Evolutionary conservation across 2,888 invertebrate genomes (phyloP), one percentile per base, ranked within the genome.

Genomic region (Phytoseiulus persimilis): DNA sequence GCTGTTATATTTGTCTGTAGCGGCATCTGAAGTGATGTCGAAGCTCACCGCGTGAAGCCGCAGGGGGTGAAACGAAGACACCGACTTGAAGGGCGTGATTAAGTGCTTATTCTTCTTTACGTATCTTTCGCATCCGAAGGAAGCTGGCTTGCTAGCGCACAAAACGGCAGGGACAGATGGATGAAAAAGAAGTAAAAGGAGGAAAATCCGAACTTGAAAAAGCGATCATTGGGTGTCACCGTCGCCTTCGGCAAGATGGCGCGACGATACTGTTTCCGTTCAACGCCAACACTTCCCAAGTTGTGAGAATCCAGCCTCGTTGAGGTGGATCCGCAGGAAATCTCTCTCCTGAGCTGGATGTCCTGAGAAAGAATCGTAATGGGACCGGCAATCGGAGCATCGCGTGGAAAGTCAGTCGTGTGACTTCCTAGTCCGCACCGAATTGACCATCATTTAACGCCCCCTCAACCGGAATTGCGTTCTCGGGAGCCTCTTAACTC

Each of bases 31-130:
- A 65, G 65, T 65, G 65, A 65, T 65, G 65, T 65, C 65, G 65
- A 65, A 65, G 65, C 65, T 65, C 65, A 23, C 65, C 65, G 65
- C 65, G 65, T 65, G 65, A 65, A 65, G 18, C 65, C 65, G 65
- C 65, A 18, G 65, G 65, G 65, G 65, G 65, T 65, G 65, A 65
- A 65, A 65, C 65, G 65, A 65, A 65, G 65, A 65, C 65, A 65
- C 65, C 65, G 65, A 65, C 65, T 65, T 65, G 65, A 65, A 65
- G 65, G 65, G 65, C 65, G 65, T 65, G 65, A 65, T 65, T 65
- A 65, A 65, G 65, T 65, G 65, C 65, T 65, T 65, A 65, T 65
- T 65, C 65, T 65, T 28, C 28, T 65, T 65, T 65, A 65, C 65
- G 65, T 23, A 65, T 65, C 65, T 65, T 65, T 65, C 65, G 65